Evolutionary conservation across 2,888 invertebrate genomes (phyloP).

Genomic region (Brachylomia viminalis): DNA sequence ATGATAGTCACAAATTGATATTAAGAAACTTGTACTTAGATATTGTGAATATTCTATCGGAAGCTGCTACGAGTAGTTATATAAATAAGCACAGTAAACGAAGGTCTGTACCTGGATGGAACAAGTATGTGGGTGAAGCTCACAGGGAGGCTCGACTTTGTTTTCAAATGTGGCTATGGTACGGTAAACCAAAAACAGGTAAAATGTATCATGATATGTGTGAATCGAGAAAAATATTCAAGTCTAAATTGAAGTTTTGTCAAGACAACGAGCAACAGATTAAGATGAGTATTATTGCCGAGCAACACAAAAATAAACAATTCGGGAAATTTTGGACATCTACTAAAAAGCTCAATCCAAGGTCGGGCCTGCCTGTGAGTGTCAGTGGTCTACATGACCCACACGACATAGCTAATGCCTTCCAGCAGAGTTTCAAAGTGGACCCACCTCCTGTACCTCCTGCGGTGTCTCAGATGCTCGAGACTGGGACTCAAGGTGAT

Average conservation of each 20-base stretch:
- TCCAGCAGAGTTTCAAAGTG: slow-evolving; percentile 1
- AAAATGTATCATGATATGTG: neutral
- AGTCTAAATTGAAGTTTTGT: slow-evolving; percentile 7
- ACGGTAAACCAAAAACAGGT: too few species aligned
- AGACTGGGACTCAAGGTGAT: neutral
- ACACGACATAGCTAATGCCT: neutral
- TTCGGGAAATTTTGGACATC: slow-evolving; percentile 15
- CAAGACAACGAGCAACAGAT: slow-evolving; percentile 10
- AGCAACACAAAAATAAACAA: neutral
- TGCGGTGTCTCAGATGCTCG: neutral
- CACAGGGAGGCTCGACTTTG: neutral
- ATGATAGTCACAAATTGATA: neutral
- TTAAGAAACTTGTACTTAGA: neutral
- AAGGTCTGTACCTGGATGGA: slow-evolving; percentile 6
- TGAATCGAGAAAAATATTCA: slow-evolving; percentile 9
- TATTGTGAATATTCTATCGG: neutral
- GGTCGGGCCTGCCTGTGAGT: slow-evolving; percentile 13
- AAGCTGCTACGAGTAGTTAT: neutral
- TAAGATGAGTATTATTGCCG: slow-evolving; percentile 19
- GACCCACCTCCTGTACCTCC: neutral
- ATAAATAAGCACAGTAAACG: neutral
- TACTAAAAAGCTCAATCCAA: slow-evolving; percentile 4
- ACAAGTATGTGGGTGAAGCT: neutral
- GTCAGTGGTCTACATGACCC: slow-evolving; percentile 8
- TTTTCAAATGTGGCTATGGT: too few species aligned